Evolutionary conservation across 1,140 invertebrate genomes (phyloP).

Genomic region (Drosophila nigrodunni): DNA sequence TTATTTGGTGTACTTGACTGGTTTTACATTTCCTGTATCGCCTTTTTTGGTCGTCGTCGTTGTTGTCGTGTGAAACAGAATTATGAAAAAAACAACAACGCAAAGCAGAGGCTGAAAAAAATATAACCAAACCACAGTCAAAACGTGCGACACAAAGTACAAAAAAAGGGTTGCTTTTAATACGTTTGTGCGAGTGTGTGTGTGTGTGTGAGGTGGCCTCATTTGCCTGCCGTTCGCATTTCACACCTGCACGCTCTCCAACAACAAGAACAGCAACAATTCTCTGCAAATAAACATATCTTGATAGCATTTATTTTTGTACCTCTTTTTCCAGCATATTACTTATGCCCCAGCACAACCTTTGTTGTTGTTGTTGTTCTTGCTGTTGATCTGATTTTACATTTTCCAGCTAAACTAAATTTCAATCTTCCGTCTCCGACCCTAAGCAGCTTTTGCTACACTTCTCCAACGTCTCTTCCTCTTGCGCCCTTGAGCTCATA

Average conservation of each 20-base stretch:
- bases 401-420: conserved; percentile 69
- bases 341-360: conserved; percentile 25
- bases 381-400: conserved; percentile 31
- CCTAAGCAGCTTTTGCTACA: conserved; percentile 76
- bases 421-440: conserved; percentile 61
- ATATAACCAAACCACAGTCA: conserved; percentile 55
- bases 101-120: conserved; percentile 13
- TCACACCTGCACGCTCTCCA: conserved; percentile 69
- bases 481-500: conserved; percentile 54
- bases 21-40: conserved; percentile 79
- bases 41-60: conserved; percentile 62
- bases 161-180: conserved; percentile 52
- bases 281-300: conserved; percentile 54
- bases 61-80: conserved; percentile 52
- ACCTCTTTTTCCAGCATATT: conserved; percentile 45
- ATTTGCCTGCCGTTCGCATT: conserved; percentile 62
- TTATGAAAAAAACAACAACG: conserved; percentile 53
- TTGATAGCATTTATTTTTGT: conserved; percentile 55
- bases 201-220: conserved; percentile 35
- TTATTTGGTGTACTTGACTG: conserved; percentile 67
- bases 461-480: conserved; percentile 26
- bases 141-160: conserved; percentile 41
- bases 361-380: background rate
- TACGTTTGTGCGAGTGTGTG: conserved; percentile 14
- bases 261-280: background rate